Base-by-base conservation (phyloP, 2,888 invertebrate genomes). In the Spialia ferax region DNA sequence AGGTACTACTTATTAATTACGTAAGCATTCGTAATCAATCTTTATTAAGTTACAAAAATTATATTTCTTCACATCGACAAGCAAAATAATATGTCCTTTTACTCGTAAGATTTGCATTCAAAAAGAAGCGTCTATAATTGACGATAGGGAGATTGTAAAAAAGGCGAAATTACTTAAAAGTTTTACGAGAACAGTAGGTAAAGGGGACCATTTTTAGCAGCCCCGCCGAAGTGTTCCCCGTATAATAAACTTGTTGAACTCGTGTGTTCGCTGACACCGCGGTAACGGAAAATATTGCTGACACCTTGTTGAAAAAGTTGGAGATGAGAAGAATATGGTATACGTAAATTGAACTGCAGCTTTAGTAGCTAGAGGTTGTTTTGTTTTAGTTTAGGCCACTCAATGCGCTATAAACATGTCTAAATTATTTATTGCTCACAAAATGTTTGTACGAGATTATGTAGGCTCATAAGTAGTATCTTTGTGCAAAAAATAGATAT, bases 141-240 rank as follows among this genome's bases (percentile, higher is more conserved):
- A 42, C 15, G 42, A 42, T 15, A 42, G 6, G 29, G 52, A 42
- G 23, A 59, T 2, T 48, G 50, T 62, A 45, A 38, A 66, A 70
- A 66, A 68, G 71, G 64, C 71, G 69, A 71, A 78, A 78, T 75
- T 75, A 77, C 77, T 77, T 71, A 61, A 77, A 80, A 80, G 68
- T 79, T 80, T 76, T 74, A 75, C 75, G 75, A 75, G 74, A 69
- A 70, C 72, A 26, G 56, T 59, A 71, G 57, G 38, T 68, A 67
- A 62, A 69, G 64, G 68, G 56, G 69, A 72, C 69, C 74, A 74
- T 74, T 72, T 73, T 74, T 48, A 48, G 45, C 20, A 8, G 45
- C 45, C 10, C 18, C 45, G 45, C 35, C 60, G 69, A 61, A 68
- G 69, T 64, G 68, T 59, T 63, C 63, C 52, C 70, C 71, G 42